Evolutionary conservation across 2,888 invertebrate genomes (phyloP).

Genomic region (Drosophila siamana): DNA sequence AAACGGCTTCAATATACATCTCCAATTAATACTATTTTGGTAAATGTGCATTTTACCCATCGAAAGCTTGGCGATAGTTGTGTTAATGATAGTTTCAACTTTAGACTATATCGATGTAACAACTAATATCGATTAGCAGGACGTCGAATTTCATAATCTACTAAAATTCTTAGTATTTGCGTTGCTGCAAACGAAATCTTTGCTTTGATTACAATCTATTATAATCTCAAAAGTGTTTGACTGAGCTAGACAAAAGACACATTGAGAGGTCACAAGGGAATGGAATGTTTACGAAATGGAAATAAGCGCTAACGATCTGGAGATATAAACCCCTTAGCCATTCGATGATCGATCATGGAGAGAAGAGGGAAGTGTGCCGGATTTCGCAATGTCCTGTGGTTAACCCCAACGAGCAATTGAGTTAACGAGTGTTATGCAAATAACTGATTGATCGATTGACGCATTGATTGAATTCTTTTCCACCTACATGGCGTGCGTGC

Average conservation of each 20-base stretch:
- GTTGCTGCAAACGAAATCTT: too few species aligned
- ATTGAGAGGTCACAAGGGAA: not conserved
- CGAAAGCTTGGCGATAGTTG: too few species aligned
- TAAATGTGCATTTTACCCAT: too few species aligned
- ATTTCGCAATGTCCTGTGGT: not conserved
- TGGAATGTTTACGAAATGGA: not conserved
- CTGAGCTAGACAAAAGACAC: not conserved
- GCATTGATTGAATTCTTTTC: slow-evolving; percentile 21
- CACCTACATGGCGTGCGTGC: too few species aligned
- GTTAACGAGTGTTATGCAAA: slow-evolving; percentile 17
- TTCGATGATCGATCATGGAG: not conserved
- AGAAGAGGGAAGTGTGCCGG: slow-evolving; percentile 1
- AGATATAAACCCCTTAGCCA: not conserved
- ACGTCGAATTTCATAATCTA: too few species aligned
- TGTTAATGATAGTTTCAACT: too few species aligned
- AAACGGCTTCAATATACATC: too few species aligned
- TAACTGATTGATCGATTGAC: slow-evolving; percentile 37
- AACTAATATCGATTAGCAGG: too few species aligned
- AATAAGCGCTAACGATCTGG: not conserved
- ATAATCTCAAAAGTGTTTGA: not conserved
- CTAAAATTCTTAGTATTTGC: too few species aligned
- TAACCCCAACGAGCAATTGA: slow-evolving; percentile 2
- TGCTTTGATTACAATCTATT: too few species aligned
- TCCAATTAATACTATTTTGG: too few species aligned
- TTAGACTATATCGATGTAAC: too few species aligned